phyloP scores from a whole-genome alignment of 2,888 invertebrate species.

The Lasioglossum leucozonium region DNA sequence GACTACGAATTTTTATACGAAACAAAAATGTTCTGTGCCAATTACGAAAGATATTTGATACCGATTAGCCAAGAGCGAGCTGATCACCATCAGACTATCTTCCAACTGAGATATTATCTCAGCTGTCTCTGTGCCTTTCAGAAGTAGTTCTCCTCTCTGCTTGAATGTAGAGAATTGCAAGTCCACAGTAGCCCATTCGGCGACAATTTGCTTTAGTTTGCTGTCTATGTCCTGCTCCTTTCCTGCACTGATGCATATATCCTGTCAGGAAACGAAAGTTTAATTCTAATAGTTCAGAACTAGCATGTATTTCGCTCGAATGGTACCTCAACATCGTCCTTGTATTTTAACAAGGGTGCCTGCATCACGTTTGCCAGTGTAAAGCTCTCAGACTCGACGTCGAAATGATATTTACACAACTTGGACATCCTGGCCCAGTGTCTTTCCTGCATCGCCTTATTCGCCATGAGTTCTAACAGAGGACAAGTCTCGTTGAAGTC shows the following conservation, averaged over 20 bases:
- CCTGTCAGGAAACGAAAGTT: constrained; percentile 84
- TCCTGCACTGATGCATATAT: constrained; percentile 94
- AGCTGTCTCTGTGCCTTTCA: constrained; percentile 90
- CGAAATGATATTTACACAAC: constrained; percentile 88
- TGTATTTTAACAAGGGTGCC: constrained; percentile 92
- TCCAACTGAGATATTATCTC: constrained; percentile 92
- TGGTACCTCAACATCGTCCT: constrained; percentile 94
- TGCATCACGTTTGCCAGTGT: constrained; percentile 93
- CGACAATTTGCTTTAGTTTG: constrained; percentile 92
- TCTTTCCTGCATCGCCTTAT: constrained; percentile 93
- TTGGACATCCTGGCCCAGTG: constrained; percentile 90
- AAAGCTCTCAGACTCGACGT: constrained; percentile 92
- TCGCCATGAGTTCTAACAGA: constrained; percentile 94
- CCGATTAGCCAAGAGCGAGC: constrained; percentile 94
- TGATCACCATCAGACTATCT: constrained; percentile 94
- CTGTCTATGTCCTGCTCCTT: constrained; percentile 97
- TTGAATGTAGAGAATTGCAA: constrained; percentile 91
- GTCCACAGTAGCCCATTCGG: constrained; percentile 92
- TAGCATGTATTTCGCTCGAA: background rate
- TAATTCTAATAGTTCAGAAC: background rate
- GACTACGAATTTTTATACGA: too few species aligned
- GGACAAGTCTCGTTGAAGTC: constrained; percentile 96
- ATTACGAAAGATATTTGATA: constrained; percentile 73
- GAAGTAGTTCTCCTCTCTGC: constrained; percentile 91
- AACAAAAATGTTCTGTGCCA: too few species aligned